phyloP scores from a whole-genome alignment of 1,140 invertebrate genomes.

The Temnothorax longispinosus region DNA sequence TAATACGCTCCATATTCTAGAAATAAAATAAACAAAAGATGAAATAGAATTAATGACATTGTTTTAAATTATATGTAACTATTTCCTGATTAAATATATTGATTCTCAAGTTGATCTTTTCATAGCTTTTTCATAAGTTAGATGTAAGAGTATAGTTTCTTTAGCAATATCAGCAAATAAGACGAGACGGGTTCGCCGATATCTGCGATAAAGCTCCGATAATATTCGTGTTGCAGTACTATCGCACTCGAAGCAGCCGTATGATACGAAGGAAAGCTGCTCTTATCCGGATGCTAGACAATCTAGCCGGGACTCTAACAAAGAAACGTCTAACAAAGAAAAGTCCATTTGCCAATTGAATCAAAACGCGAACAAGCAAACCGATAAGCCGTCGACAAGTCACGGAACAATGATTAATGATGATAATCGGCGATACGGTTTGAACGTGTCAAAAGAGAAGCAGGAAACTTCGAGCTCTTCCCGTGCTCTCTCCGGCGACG shows the following conservation, averaged over 20 bases:
- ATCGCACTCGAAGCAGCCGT: not conserved
- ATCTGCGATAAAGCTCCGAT: not conserved
- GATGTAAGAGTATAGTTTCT: not conserved
- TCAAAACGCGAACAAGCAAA: fast-evolving
- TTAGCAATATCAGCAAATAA: constrained; percentile 13
- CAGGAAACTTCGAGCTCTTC: too few relatives aligned
- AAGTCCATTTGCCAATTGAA: not conserved
- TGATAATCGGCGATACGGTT: not conserved
- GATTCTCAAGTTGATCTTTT: not conserved
- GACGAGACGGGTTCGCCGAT: not conserved
- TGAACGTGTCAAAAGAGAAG: not conserved
- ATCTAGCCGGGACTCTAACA: not conserved
- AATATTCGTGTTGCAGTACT: constrained; percentile 56
- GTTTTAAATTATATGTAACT: not conserved
- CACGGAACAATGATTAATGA: not conserved
- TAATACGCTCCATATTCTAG: not conserved
- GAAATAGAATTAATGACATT: not conserved
- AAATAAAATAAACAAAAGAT: not conserved
- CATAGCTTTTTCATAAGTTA: constrained; percentile 5
- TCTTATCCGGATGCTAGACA: not conserved
- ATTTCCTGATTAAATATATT: not conserved
- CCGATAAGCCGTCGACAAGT: not conserved
- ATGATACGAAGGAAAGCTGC: constrained; percentile 17
- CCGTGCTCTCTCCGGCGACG: not conserved
- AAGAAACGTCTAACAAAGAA: not conserved